Percentiles rank a stretch among this genome's conserved stretches.
phyloP scores from a whole-genome alignment of 2,888 invertebrate genomes.

The Andrena fulva region DNA sequence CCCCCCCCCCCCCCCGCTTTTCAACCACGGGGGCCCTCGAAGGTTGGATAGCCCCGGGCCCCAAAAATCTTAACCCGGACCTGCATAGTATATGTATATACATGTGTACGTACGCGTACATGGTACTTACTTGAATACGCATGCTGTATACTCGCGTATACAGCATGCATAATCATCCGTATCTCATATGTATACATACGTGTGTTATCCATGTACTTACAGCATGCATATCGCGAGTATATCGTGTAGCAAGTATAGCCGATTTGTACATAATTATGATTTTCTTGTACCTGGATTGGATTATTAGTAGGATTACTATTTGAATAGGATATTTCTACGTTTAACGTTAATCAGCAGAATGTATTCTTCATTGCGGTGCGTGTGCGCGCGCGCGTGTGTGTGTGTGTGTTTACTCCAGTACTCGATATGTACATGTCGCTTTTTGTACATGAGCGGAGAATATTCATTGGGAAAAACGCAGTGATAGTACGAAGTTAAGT shows the following conservation, averaged over 20 bases:
- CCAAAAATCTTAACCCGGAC: too few relatives aligned
- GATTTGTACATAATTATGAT: slow-evolving; percentile 33
- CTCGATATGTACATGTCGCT: slow-evolving; percentile 30
- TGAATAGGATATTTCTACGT: slow-evolving; percentile 11
- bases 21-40: too few relatives aligned
- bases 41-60: too few relatives aligned
- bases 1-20: too few relatives aligned
- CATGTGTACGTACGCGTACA: neutral
- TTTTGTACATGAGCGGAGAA: slow-evolving; percentile 9
- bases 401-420: slow-evolving; percentile 12
- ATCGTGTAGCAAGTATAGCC: neutral
- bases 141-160: neutral
- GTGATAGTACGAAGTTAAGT: neutral
- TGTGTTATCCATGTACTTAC: neutral
- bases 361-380: neutral
- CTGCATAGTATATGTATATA: neutral
- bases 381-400: too few relatives aligned
- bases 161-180: neutral
- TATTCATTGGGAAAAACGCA: slow-evolving; percentile 2
- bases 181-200: neutral
- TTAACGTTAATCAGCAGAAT: slow-evolving; percentile 10
- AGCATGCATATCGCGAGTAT: too few relatives aligned
- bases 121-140: neutral
- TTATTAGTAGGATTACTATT: slow-evolving; percentile 3
- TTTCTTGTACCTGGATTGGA: slow-evolving; percentile 46